Evolutionary conservation across 2,888 invertebrate species (phyloP), one percentile per base, ranked within the genome.

Genomic region (Stenchaetothrips biformis): DNA sequence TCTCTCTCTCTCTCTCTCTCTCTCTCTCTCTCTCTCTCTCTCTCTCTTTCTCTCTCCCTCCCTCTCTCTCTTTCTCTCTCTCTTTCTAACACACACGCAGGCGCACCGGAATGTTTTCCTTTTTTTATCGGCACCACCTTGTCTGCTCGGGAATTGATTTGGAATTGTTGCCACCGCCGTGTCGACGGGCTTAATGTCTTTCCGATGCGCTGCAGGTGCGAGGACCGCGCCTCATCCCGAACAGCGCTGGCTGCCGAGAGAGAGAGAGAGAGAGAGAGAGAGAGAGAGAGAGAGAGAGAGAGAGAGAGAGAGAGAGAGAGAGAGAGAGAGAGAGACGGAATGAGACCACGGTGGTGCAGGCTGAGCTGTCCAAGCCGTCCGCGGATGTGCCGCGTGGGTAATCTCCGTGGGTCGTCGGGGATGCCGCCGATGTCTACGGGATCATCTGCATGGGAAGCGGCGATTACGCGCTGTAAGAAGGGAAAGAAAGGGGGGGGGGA

Each of bases 1-100:
- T 77, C 77, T 21, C 49, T 27, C 80, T 80, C 77, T 49, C 49
- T 9, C 62, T 62, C 62, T 62, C 18, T 62, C 62, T 62, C 62
- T 9, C 62, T 62, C 62, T 62, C 62, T 62, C 18, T 62, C 62
- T 62, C n/a, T 9, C 62, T 62, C 62, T 62, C 62, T 62, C 62
- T 62, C 62, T 62, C 62, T n/a, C 62, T n/a, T n/a, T n/a, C n/a
- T n/a, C n/a, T 62, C 62, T 62, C 7, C n/a, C 62, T 62, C 53
- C 8, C 53, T 62, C 62, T n/a, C 62, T 62, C 53, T 53, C 53
- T 53, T n/a, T n/a, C n/a, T n/a, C n/a, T n/a, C n/a, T n/a, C n/a
- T n/a, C n/a, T n/a, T n/a, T n/a, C n/a, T n/a, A 11, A n/a, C 37
- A 37, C 37, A 37, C 37, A 37, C 37, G 4, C 37, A 37, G 2